Evolutionary conservation across 2,888 invertebrate genomes (phyloP).

Genomic region (Lycophotia porphyrea): DNA sequence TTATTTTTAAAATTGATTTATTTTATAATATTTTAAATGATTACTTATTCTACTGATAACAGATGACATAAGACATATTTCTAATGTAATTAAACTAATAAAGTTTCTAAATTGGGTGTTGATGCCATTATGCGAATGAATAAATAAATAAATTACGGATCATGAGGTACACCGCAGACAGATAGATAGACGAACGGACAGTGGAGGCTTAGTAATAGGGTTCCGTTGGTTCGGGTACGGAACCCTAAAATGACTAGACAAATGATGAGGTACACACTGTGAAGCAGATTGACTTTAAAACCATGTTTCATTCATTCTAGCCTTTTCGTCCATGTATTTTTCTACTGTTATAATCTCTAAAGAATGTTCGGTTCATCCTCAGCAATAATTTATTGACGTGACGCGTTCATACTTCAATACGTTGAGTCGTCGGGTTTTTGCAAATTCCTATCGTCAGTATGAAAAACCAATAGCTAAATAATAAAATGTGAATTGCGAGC

Average conservation of each 20-base stretch:
- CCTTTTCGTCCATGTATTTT: not conserved
- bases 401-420: not conserved
- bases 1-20: too few relatives aligned
- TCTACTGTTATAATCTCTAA: not conserved
- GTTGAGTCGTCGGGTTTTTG: not conserved
- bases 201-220: too few relatives aligned
- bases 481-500: slow-evolving; percentile 10
- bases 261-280: not conserved
- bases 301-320: not conserved
- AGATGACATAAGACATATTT: too few relatives aligned
- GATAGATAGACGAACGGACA: too few relatives aligned
- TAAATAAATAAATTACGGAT: too few relatives aligned
- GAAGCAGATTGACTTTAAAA: not conserved
- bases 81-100: too few relatives aligned
- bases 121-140: too few relatives aligned
- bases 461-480: slow-evolving; percentile 22
- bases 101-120: too few relatives aligned
- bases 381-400: not conserved
- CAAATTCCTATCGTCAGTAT: slow-evolving; percentile 14
- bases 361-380: not conserved
- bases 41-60: too few relatives aligned
- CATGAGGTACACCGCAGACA: too few relatives aligned
- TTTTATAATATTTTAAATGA: too few relatives aligned
- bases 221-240: too few relatives aligned
- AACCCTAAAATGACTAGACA: not conserved